Base-by-base conservation (phyloP, 2,113 vertebrate species). In the Seriola quinqueradiata region DNA sequence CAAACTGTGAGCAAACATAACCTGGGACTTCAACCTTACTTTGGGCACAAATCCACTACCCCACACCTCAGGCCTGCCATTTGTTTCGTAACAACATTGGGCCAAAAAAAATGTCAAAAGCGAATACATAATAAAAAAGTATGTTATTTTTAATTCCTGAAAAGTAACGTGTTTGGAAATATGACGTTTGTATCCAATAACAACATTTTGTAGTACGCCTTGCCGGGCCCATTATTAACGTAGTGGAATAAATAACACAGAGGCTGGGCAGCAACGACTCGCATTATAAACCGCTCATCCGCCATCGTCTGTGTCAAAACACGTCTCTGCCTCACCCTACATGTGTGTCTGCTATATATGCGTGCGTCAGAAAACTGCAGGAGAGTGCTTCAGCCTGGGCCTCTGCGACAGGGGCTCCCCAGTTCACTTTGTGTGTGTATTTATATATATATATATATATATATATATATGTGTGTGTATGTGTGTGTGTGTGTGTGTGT, bases 361-460 rank as follows among this genome's bases (percentile, higher is more conserved):
- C 10, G 8, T 82, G 70, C 38, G 60, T 88, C 77, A 87, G 61
- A 84, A 83, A 89, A 34, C 77, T 74, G 83, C 80, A 83, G 78
- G 70, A 73, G 78, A 77, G 76, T 52, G 77, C 77, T 75, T 69
- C 32, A 50, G 83, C 70, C 69, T 71, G 80, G 86, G 87, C 88
- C 81, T 89, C 87, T 54, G 79, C 21, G 52, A 91, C 89, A 91
- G 92, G 90, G 91, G 82, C 90, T 92, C 89, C 91, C 91, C 82
- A 87, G 83, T 88, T 92, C 82, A 89, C 70, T 60, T 38, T 71
- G 64, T 72, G 74, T 89, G 79, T 81, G 85, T 88, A 54, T 87
- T 77, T 90, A 81, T 74, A 69, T 69, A 74, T 68, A 23, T 46
- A 23, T 75, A 25, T 77, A 36, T 28, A 28, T 28, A 28, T 28